Percentiles rank a stretch among this genome's conserved stretches.
These are phyloP conservation scores for Ephialtes manifestator DNA, from an alignment of 2,888 invertebrate genomes.

Conservation along the genomic window DNA sequence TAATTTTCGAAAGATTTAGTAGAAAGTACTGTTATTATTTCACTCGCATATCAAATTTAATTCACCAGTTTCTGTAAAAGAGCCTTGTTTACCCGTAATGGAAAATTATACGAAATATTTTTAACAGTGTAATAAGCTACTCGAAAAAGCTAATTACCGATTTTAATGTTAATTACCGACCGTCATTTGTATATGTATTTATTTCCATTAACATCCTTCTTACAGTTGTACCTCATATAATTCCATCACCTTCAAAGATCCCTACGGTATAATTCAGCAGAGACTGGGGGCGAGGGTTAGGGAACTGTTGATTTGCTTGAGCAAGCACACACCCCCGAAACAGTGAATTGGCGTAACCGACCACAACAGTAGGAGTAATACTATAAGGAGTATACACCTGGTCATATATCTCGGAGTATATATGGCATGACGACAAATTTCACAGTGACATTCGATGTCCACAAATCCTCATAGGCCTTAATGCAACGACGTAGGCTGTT, in stretches of 20 bases:
- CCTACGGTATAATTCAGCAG: neutral
- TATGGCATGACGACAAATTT: neutral
- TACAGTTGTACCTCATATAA: neutral
- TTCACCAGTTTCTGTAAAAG: too few relatives aligned
- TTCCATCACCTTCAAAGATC: neutral
- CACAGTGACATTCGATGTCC: neutral
- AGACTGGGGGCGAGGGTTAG: neutral
- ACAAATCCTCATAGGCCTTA: neutral
- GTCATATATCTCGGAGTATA: too few relatives aligned
- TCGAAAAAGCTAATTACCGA: too few relatives aligned
- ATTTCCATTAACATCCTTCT: too few relatives aligned
- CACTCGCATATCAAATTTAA: too few relatives aligned
- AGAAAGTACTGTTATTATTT: too few relatives aligned
- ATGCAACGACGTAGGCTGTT: neutral
- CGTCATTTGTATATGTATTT: too few relatives aligned
- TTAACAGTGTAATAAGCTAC: too few relatives aligned
- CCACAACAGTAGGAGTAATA: neutral
- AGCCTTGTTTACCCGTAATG: too few relatives aligned
- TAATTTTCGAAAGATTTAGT: too few relatives aligned
- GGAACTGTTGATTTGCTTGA: slow-evolving; percentile 27
- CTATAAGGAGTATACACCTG: neutral
- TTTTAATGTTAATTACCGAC: too few relatives aligned
- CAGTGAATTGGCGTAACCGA: slow-evolving; percentile 63
- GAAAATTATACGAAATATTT: too few relatives aligned
- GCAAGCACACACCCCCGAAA: slow-evolving; percentile 56